Base-by-base conservation (phyloP, 2,888 invertebrate genomes). In the Xestia c-nigrum region DNA sequence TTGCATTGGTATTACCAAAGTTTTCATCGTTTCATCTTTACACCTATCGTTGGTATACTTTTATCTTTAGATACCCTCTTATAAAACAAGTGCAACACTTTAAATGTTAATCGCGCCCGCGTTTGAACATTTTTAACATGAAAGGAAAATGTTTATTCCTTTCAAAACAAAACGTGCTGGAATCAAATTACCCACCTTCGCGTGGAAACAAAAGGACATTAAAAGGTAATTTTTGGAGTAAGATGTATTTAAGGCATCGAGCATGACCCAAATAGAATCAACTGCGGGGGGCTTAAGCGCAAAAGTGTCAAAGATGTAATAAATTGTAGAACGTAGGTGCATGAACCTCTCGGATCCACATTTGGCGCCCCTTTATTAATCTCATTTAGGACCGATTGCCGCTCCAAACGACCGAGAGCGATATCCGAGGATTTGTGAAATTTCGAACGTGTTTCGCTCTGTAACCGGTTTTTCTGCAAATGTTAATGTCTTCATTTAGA, bases 341-440 rank as follows among this genome's bases (percentile, higher is more conserved):
- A 78, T 87, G 84, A 90, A 89, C 85, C 85, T 78, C 83, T 82
- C 81, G 64, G 76, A 80, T 78, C 79, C 80, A 88, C 88, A 88
- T 90, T 90, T 89, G 76, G 80, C 86, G 82, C 82, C 81, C 89
- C 86, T 91, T 91, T 92, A 93, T 92, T 93, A 94, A 93, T 93
- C 92, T 90, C 87, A 89, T 93, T 93, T 92, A 90, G 90, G 89
- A 90, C 82, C 90, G 90, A 91, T 92, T 91, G 91, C 90, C 86
- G 89, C 85, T 90, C 88, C 82, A 90, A 91, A 91, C 89, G 89
- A 78, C 83, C 85, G 89, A 89, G 87, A 92, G 87, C 89, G 87
- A 90, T 92, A 92, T 89, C 78, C 83, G 81, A 84, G 90, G 85
- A 88, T 90, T 90, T 86, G 84, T 85, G 83, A 89, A 75, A 84